phyloP scores from a whole-genome alignment of 1,140 invertebrate species.

The Drosophila nannoptera region DNA sequence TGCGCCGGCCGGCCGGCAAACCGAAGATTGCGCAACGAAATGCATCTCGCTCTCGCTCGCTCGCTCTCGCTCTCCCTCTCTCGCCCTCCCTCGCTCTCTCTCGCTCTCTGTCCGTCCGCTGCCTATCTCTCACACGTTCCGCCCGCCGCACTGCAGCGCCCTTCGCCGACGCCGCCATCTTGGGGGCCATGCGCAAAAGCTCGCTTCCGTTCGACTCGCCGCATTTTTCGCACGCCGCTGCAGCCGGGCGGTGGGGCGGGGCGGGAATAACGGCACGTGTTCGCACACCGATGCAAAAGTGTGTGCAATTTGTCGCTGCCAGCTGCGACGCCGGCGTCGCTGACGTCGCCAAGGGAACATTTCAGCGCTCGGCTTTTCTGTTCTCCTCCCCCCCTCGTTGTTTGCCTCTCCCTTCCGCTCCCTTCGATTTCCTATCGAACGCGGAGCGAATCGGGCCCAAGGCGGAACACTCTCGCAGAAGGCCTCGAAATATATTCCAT shows the following conservation, averaged over 20 bases:
- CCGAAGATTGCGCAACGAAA: slow-evolving; percentile 72
- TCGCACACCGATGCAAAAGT: slow-evolving; percentile 69
- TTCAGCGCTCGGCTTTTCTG: slow-evolving; percentile 7
- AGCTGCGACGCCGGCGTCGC: slow-evolving; percentile 33
- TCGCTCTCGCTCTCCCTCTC: not conserved
- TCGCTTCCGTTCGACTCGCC: slow-evolving; percentile 65
- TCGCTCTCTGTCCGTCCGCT: slow-evolving; percentile 5
- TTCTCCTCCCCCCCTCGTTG: too few species aligned
- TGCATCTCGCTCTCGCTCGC: slow-evolving; percentile 52
- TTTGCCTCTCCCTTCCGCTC: not conserved
- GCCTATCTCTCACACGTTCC: not conserved
- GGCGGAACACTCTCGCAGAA: too few species aligned
- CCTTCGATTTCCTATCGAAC: too few species aligned
- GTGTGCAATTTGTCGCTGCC: slow-evolving; percentile 55
- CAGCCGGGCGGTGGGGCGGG: not conserved
- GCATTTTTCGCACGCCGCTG: slow-evolving; percentile 31
- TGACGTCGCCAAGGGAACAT: slow-evolving; percentile 61
- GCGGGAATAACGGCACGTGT: slow-evolving; percentile 71
- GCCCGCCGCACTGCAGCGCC: not conserved
- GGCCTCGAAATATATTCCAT: too few species aligned
- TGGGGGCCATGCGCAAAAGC: slow-evolving; percentile 63
- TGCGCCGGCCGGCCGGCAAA: slow-evolving; percentile 75
- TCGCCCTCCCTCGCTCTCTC: slow-evolving; percentile 4
- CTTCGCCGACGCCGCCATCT: slow-evolving; percentile 34
- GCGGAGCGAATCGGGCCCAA: too few species aligned